Base-by-base conservation (phyloP, 2,797 vertebrate genomes). In the Pangasius krempfi region DNA sequence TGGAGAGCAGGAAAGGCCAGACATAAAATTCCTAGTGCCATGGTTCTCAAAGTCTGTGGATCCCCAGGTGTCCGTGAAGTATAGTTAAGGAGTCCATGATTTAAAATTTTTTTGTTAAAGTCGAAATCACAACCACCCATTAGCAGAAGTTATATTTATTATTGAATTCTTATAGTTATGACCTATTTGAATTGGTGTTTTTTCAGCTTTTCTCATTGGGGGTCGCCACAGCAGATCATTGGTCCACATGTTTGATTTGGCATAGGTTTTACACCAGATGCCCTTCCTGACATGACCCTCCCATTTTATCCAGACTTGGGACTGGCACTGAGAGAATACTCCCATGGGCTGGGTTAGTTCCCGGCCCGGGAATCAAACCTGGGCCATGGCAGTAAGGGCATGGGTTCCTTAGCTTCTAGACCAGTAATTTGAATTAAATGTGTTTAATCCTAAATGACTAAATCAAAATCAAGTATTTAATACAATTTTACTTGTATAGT, bases 1-100 rank as follows among this genome's bases (percentile, higher is more conserved):
- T 40, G 73, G 54, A 92, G 81, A 92, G 40, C 25, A 22, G 4
- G 2, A 50, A 56, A 75, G 16, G 76, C 25, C 47, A 37, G 12
- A 9, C 12, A 52, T 70, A 30, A 84, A 37, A 70, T 70, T 37
- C 10, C 10, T 33, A 70, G n/a, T 54, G n/a, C 47, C 47, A 22
- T 84, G 78, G 5, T 52, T 78, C 27, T 50, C 20, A 40, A 25
- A 37, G 47, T 12, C 8, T 33, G 27, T 30, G 52, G 22, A 83
- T 13, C 10, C 22, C 22, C 6, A n/a, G 58, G 25, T 84, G 25
- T 84, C 18, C 1, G 10, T 66, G 40, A 66, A 66, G 25, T 30
- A 50, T 66, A 22, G 8, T 14, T 47, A 66, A 84, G 60, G 1
- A 40, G 40, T 83, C 10, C 58, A 27, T 81, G 27, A 33, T 62